These are phyloP conservation scores for Steinernema carpocapsae DNA, from an alignment of 2,888 invertebrate genomes.

Conservation along the genomic window DNA sequence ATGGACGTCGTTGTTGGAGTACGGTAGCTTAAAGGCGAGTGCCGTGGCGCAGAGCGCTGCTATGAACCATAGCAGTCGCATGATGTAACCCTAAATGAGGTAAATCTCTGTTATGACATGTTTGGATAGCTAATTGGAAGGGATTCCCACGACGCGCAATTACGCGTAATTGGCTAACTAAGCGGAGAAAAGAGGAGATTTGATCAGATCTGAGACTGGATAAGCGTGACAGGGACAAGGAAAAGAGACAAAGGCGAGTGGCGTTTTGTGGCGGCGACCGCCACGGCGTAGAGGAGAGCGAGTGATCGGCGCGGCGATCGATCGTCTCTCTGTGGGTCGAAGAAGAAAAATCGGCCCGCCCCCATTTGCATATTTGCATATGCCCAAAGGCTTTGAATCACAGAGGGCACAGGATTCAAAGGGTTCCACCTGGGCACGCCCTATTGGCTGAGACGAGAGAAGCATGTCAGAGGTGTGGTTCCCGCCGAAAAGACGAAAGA, in stretches of 20 bases:
- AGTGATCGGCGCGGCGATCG: neutral
- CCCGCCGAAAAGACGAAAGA: conserved; percentile 9
- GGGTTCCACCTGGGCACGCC: conserved; percentile 27
- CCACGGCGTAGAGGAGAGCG: neutral
- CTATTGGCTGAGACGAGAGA: too few species aligned
- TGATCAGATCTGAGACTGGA: too few species aligned
- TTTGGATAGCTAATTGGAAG: too few species aligned
- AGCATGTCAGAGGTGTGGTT: neutral
- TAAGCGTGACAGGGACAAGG: too few species aligned
- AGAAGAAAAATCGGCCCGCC: neutral
- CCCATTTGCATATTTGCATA: conserved; percentile 10
- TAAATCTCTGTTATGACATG: too few species aligned
- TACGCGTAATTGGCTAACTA: neutral
- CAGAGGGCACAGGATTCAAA: neutral
- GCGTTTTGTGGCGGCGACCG: conserved; percentile 12
- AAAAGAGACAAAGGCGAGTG: too few species aligned
- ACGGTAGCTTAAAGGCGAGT: conserved; percentile 29
- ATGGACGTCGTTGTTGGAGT: conserved; percentile 5
- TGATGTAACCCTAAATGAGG: conserved; percentile 20
- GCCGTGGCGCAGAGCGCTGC: conserved; percentile 26
- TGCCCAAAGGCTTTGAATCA: neutral
- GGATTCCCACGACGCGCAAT: too few species aligned
- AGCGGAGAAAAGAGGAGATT: too few species aligned
- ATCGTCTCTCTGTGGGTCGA: neutral
- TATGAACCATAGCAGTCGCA: conserved; percentile 19